phyloP scores from a whole-genome alignment of 2,113 vertebrate species.

The Macquaria australasica region DNA sequence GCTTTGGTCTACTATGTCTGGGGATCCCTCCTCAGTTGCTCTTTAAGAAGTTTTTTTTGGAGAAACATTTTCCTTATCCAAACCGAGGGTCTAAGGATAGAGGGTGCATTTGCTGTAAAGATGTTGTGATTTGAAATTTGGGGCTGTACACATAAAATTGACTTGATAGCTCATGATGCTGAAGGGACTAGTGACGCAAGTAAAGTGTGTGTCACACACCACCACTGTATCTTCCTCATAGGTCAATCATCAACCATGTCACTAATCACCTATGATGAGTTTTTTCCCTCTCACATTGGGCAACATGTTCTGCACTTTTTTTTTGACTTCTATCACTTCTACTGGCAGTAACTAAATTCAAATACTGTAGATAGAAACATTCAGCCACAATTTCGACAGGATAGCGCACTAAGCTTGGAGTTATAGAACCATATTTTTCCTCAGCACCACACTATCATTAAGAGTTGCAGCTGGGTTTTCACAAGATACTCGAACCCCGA shows the following conservation, averaged over 20 bases:
- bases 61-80: background rate
- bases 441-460: slow-evolving; percentile 10
- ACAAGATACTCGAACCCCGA: slow-evolving; percentile 28
- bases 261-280: background rate
- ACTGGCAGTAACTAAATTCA: background rate
- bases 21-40: background rate
- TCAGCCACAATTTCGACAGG: background rate
- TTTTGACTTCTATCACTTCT: background rate
- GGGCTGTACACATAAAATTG: background rate
- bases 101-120: background rate
- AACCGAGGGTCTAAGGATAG: background rate
- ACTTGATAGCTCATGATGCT: background rate
- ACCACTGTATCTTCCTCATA: background rate
- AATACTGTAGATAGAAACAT: background rate
- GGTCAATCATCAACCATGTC: background rate
- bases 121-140: background rate
- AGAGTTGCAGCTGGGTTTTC: slow-evolving; percentile 26
- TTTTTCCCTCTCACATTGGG: background rate
- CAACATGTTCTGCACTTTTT: background rate
- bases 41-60: background rate
- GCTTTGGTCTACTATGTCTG: background rate
- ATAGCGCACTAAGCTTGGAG: background rate
- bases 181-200: background rate
- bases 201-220: background rate
- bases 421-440: background rate